Base-by-base conservation (phyloP, 2,797 vertebrate genomes). In the Labroides dimidiatus region DNA sequence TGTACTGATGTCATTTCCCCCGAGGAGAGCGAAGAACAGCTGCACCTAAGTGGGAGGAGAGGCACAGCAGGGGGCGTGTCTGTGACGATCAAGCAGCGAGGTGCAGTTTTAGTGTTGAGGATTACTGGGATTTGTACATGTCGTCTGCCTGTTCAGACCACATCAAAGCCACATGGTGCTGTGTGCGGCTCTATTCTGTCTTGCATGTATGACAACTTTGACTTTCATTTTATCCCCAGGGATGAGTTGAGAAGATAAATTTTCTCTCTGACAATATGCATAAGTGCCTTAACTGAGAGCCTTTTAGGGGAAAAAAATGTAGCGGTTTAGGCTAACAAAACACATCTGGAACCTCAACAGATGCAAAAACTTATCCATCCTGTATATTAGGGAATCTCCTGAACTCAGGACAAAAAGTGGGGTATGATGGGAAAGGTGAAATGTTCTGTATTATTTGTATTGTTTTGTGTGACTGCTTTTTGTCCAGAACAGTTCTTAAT, bases 51-150 rank as follows among this genome's bases (percentile, higher is more conserved):
- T 62, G 57, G 77, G 59, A 77, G 65, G 69, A 73, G 67, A 80
- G 64, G 63, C 69, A 1, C 59, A 19, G 64, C 2, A 13, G 67
- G 68, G 56, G 69, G 67, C 57, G 70, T 64, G 81, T 72, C 48
- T 20, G 50, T 50, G 72, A 81, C 17, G 64, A 84, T 82, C 80
- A 82, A 70, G 70, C 73, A n/a, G 68, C 9, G 69, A 51, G 0
- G 76, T 33, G n/a, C 65, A 73, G 70, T 81, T 78, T 85, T 64
- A 77, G 87, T 71, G 69, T 69, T 4, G 42, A 58, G 85, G 85
- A 88, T 85, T 81, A 84, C 77, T 77, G 80, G 84, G 85, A 83
- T 87, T 82, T 89, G 85, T 64, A 65, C 53, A 20, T 80, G 79
- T 80, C 24, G 56, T 59, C 67, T 60, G 71, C 64, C 65, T 68